phyloP scores from a whole-genome alignment of 2,888 invertebrate genomes.

The Protonemura montana region DNA sequence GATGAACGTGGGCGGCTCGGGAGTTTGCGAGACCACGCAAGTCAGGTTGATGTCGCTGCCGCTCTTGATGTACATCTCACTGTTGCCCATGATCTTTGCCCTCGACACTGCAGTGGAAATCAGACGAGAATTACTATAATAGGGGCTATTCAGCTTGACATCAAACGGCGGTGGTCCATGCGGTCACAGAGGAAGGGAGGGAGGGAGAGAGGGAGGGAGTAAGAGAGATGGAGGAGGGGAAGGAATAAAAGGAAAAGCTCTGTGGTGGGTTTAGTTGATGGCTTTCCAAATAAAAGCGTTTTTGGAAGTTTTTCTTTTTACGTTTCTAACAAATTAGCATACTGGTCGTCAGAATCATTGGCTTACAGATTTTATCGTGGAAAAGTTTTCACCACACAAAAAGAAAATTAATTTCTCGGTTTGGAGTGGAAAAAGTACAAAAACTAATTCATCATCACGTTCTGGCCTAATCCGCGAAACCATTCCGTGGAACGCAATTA shows the following conservation, averaged over 20 bases:
- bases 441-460: conserved; percentile 24
- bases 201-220: neutral
- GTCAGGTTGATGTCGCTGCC: conserved; percentile 93
- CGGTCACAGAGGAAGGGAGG: neutral
- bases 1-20: conserved; percentile 81
- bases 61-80: conserved; percentile 86
- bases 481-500: neutral
- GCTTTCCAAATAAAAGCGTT: neutral
- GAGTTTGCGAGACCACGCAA: conserved; percentile 83
- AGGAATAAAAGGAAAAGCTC: neutral
- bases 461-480: neutral
- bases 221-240: neutral
- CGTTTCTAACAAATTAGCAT: conserved; percentile 4
- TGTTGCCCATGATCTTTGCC: conserved; percentile 85
- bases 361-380: neutral
- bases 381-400: neutral
- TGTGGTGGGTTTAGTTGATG: neutral
- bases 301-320: neutral
- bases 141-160: conserved; percentile 13
- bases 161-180: neutral
- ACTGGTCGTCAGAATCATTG: neutral
- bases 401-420: neutral
- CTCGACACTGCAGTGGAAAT: conserved; percentile 74
- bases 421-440: neutral
- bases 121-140: conserved; percentile 40